A percentile compares a stretch with the other conserved stretches of the same genome.
phyloP scores from a whole-genome alignment of 2,797 vertebrate genomes.

The Sebastes steindachneri region DNA sequence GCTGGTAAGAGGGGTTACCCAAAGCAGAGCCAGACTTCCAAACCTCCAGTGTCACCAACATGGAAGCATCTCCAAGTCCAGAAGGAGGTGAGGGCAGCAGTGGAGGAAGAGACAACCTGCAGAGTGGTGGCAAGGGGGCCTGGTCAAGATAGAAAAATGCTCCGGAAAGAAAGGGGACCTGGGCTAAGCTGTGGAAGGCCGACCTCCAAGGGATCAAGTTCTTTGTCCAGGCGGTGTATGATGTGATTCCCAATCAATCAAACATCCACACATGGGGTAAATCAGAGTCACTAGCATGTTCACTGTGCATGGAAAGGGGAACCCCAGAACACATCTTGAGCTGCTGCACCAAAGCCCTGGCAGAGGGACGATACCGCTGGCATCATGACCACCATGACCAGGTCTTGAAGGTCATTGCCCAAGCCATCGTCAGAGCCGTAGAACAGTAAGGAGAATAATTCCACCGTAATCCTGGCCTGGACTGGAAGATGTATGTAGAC shows the following conservation, averaged over 20 bases:
- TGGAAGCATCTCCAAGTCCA: not conserved
- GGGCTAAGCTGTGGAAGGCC: not conserved
- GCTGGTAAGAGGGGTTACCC: not conserved
- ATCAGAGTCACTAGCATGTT: not conserved
- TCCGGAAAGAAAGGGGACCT: not conserved
- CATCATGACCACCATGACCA: not conserved
- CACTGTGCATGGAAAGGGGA: not conserved
- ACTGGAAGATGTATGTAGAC: not conserved
- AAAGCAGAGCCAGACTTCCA: not conserved
- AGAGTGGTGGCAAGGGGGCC: not conserved
- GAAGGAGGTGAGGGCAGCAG: not conserved
- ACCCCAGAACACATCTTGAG: not conserved
- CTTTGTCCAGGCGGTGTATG: not conserved
- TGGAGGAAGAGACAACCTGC: not conserved
- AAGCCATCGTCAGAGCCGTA: not conserved
- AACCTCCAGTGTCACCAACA: not conserved
- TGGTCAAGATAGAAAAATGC: not conserved
- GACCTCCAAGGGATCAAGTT: not conserved
- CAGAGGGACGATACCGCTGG: not conserved
- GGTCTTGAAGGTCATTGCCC: not conserved
- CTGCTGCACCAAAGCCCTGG: not conserved
- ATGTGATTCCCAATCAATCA: not conserved
- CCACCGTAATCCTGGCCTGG: not conserved
- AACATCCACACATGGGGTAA: not conserved
- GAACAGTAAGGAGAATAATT: not conserved